Evolutionary conservation across 2,888 invertebrate genomes (phyloP), one percentile per base, ranked within the genome.

Genomic region (Junonia oenone): DNA sequence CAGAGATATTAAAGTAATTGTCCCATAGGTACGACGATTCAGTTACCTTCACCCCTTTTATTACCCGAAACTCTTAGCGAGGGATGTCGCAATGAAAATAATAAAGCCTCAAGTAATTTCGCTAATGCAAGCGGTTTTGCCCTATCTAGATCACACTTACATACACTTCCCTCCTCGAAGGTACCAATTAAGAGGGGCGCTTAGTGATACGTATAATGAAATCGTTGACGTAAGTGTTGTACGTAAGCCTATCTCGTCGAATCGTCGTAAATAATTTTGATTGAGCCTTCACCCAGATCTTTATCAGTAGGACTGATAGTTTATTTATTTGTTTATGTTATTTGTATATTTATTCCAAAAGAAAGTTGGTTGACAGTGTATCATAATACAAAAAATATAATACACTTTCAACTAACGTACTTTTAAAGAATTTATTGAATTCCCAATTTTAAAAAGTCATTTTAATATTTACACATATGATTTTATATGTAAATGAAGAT

Each of bases 61-160:
- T 62, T 68, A 57, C 68, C 67, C 63, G 66, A 69, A 72, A 72
- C 71, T 76, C 74, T 68, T 67, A 63, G 68, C 68, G 69, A 72
- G 74, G 79, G 78, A 74, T 79, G 81, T 83, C 81, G 75, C 84
- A 84, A 81, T 88, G 87, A 85, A 86, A 89, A 89, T 87, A 88
- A 89, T 89, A 85, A 83, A 85, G 82, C 83, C 78, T 73, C 76
- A 79, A 83, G 88, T 87, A 90, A 90, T 91, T 89, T 87, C 78
- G 81, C 90, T 90, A 90, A 91, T 91, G 90, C 86, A 90, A 78
- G 87, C 75, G 89, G 89, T 89, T 83, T 81, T 81, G 78, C 78
- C 78, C 83, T 84, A 85, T 88, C 84, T 85, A 76, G 82, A 83
- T 84, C 81, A 79, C 82, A 81, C 82, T 83, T 81, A 83, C 77